phyloP scores from a whole-genome alignment of 2,113 vertebrate species.

The Pterocles orientalis region DNA sequence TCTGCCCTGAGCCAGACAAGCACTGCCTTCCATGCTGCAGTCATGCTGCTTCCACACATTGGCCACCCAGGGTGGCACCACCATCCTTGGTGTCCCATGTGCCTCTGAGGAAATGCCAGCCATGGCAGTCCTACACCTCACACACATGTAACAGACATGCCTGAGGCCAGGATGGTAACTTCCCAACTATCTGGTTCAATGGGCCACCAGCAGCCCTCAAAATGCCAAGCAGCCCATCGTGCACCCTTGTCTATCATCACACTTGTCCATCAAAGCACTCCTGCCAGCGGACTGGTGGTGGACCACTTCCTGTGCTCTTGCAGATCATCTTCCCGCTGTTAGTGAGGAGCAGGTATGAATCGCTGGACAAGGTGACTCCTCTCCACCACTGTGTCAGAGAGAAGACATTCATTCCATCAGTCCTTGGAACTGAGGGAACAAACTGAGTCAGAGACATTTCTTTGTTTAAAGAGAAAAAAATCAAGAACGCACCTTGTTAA shows the following conservation, averaged over 20 bases:
- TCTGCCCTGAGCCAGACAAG: neutral
- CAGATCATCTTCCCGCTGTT: neutral
- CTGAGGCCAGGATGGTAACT: neutral
- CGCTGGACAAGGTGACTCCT: neutral
- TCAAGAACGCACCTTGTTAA: neutral
- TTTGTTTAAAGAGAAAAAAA: neutral
- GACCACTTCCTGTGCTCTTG: neutral
- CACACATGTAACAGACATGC: neutral
- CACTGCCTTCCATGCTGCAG: neutral
- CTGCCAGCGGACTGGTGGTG: neutral
- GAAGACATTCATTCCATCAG: neutral
- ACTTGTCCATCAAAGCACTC: neutral
- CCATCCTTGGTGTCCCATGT: neutral
- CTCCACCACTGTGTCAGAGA: neutral
- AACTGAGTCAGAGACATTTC: neutral
- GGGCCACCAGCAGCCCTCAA: neutral
- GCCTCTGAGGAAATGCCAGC: constrained; percentile 25
- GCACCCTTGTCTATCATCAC: neutral
- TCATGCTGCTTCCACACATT: neutral
- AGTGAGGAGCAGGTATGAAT: neutral
- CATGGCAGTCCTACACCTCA: neutral
- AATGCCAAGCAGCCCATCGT: rapidly evolving
- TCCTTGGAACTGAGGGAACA: neutral
- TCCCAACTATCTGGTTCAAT: neutral
- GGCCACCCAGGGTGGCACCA: neutral